Base-by-base conservation (phyloP, 2,113 vertebrate genomes). In the Vidua chalybeata region DNA sequence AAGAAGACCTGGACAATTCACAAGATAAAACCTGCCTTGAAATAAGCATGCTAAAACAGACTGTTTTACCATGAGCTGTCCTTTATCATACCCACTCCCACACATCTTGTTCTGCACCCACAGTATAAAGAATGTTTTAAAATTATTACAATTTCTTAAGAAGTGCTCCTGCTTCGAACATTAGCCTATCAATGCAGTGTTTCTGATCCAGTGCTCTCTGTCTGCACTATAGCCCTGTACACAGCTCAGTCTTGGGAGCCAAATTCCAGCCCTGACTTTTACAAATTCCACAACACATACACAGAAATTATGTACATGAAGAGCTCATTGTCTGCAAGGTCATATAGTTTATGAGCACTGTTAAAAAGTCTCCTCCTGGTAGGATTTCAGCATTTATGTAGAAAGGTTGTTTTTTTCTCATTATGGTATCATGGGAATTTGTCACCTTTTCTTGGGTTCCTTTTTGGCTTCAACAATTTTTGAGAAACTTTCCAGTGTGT, bases 151-250 rank as follows among this genome's bases (percentile, higher is more conserved):
- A 27, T 62, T 24, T 67, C n/a, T 74, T 23, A 37, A 75, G 3
- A 76, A 73, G 4, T 3, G 3, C 8, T 84, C 23, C 62, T 37
- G 27, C 17, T 67, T 84, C 5, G 22, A 45, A 46, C 11, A 41
- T 26, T 35, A 81, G 28, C 45, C 30, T 23, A 48, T 24, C 37
- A 77, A 9, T 33, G 1, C 37, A 54, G 20, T 0, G 0, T 39
- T 80, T 83, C 46, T 39, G 39, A 22, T 18, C 55, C 0, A 1
- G 2, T 18, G 9, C 7, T 41, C 5, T 46, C 7, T 43, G 56
- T n/a, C 46, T 71, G 51, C 10, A 7, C 30, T 54, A 3, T 1
- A 43, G 33, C 23, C 51, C 15, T n/a, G 86, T 9, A 3, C 14
- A 56, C 15, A 39, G 59, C 27, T 80, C 43, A 39, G 61, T 20